These are phyloP conservation scores for Patiria miniata DNA, from an alignment of 35 echinoderm and acorn worm genomes.

Conservation along the genomic window DNA sequence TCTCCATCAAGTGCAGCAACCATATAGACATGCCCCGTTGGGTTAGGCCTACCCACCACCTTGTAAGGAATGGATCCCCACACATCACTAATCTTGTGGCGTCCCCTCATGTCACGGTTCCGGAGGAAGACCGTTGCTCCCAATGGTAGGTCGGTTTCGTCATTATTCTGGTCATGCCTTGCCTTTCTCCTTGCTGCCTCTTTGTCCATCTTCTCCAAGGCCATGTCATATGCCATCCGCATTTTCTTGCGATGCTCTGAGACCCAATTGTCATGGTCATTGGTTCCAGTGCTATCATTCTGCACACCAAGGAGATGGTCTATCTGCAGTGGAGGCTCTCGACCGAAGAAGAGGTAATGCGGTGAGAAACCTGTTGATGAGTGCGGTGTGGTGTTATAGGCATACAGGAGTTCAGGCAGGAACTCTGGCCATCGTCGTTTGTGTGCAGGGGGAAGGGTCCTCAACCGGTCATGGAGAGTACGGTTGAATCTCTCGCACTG, in stretches of 20 bases:
- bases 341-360: constrained; percentile 56
- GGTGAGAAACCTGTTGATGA: constrained; percentile 58
- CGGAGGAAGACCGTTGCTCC: constrained; percentile 45
- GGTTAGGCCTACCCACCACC: too few species aligned
- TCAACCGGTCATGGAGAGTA: constrained; percentile 25
- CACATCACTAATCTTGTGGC: constrained; percentile 55
- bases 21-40: background rate
- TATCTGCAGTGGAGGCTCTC: constrained; percentile 58
- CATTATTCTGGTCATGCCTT: background rate
- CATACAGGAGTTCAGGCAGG: constrained; percentile 40
- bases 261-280: constrained; percentile 47
- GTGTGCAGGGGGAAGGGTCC: background rate
- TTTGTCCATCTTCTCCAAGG: constrained; percentile 18
- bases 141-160: constrained; percentile 1
- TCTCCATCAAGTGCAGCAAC: constrained; percentile 4
- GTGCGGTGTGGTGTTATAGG: constrained; percentile 62
- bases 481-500: too few species aligned
- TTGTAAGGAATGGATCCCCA: constrained; percentile 10
- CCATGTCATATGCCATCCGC: constrained; percentile 35
- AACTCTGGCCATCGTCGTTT: constrained; percentile 41
- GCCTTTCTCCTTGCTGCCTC: constrained; percentile 23
- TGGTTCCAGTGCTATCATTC: background rate
- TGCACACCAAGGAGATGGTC: constrained; percentile 34
- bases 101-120: constrained; percentile 18
- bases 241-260: background rate